Evolutionary conservation across 2,888 invertebrate species (phyloP).

Genomic region (Embidobia sp.): DNA sequence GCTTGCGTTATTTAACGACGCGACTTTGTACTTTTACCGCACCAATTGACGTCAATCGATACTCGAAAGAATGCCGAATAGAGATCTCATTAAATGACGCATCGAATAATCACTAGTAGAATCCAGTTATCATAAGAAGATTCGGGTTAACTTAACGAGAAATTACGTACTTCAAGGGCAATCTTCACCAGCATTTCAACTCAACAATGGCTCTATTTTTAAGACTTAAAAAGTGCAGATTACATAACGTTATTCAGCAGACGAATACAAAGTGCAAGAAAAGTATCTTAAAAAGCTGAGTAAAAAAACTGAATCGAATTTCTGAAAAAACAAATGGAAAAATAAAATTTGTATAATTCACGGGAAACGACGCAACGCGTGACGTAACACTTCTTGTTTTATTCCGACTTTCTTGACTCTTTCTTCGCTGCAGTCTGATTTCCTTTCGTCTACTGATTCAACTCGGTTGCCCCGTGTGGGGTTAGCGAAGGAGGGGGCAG

Average conservation of each 20-base stretch:
- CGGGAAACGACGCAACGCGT: no score
- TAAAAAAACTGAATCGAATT: no score
- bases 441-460: slow-evolving; percentile 57
- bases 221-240: no score
- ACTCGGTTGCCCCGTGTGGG: slow-evolving; percentile 67
- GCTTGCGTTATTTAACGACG: slow-evolving; percentile 57
- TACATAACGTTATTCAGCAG: no score
- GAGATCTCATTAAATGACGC: slow-evolving; percentile 37
- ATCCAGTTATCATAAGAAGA: slow-evolving; percentile 29
- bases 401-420: slow-evolving; percentile 44
- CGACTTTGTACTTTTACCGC: slow-evolving; percentile 55
- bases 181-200: no score
- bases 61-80: slow-evolving; percentile 52
- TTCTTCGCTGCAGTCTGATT: slow-evolving; percentile 56
- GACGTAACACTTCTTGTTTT: slow-evolving; percentile 41
- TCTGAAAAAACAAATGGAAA: no score
- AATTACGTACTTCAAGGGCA: no score
- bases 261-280: no score
- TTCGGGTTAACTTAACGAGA: no score
- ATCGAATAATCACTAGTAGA: slow-evolving; percentile 22
- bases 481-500: slow-evolving; percentile 47
- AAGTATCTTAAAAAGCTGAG: no score
- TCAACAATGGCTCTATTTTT: no score
- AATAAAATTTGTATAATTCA: no score
- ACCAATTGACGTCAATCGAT: slow-evolving; percentile 59